Conservation (phyloP, 2,113 vertebrate species). For the Hemicordylus capensis region DNA sequence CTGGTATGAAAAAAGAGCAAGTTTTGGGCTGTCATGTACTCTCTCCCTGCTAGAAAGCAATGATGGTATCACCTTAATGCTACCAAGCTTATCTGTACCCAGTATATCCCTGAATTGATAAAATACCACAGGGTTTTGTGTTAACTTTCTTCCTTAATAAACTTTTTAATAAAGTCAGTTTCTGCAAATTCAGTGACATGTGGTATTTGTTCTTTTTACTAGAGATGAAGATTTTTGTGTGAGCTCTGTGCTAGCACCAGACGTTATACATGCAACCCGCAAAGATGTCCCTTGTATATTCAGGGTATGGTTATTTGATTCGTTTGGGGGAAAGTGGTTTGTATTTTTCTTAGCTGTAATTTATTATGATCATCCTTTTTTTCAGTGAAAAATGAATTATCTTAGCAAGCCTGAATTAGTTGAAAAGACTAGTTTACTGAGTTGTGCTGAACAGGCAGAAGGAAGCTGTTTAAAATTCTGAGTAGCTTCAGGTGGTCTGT, state of each 20-base stretch:
- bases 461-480: background rate
- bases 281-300: slow-evolving; percentile 98
- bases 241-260: slow-evolving; percentile 92
- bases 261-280: slow-evolving; percentile 94
- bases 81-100: background rate
- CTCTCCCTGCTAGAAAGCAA: background rate
- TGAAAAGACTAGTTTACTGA: background rate
- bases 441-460: background rate
- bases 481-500: background rate
- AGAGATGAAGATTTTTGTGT: slow-evolving; percentile 97
- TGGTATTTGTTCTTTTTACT: slow-evolving; percentile 44
- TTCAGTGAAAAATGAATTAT: background rate
- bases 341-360: background rate
- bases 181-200: background rate
- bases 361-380: accelerated
- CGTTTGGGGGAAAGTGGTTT: background rate
- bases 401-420: background rate
- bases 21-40: background rate
- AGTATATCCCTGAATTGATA: background rate
- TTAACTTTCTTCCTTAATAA: background rate
- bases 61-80: background rate
- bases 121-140: background rate
- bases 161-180: background rate
- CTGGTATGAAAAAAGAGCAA: background rate
- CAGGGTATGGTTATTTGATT: slow-evolving; percentile 79